Conservation (phyloP, 2,888 invertebrate species). For the Cephonodes hylas region DNA sequence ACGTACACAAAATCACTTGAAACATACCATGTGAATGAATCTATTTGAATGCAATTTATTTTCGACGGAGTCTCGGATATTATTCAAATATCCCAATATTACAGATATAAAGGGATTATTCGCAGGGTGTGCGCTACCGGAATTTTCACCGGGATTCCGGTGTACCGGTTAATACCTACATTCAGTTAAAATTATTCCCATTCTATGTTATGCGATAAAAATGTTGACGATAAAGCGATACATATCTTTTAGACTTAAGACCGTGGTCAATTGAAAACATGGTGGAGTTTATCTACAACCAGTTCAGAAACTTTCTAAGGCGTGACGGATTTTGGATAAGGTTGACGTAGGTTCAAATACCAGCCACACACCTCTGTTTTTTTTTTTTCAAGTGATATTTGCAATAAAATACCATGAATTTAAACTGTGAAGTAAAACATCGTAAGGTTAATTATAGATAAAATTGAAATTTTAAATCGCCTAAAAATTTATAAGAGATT, state of each 20-base stretch:
- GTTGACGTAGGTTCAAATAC: too few species aligned
- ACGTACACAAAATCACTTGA: not conserved
- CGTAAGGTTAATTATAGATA: too few species aligned
- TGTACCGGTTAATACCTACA: not conserved
- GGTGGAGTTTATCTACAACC: too few species aligned
- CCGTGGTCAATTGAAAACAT: not conserved
- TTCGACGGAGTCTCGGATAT: constrained; percentile 4
- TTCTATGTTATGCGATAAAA: not conserved
- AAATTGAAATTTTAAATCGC: too few species aligned
- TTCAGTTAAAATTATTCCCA: not conserved
- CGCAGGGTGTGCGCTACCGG: not conserved
- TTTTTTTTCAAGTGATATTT: too few species aligned
- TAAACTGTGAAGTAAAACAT: too few species aligned
- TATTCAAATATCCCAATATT: constrained; percentile 15
- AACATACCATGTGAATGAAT: constrained; percentile 1
- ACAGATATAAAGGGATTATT: constrained; percentile 10
- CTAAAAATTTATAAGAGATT: too few species aligned
- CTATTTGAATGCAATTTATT: constrained; percentile 10
- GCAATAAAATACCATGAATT: too few species aligned
- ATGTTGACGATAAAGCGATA: not conserved
- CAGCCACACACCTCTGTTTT: too few species aligned
- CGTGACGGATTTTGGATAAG: too few species aligned
- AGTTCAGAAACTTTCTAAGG: too few species aligned
- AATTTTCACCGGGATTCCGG: constrained; percentile 1
- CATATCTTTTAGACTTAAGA: not conserved